These are phyloP conservation scores for Drosophila nasuta DNA, from an alignment of 1,140 invertebrate genomes.

Conservation along the genomic window DNA sequence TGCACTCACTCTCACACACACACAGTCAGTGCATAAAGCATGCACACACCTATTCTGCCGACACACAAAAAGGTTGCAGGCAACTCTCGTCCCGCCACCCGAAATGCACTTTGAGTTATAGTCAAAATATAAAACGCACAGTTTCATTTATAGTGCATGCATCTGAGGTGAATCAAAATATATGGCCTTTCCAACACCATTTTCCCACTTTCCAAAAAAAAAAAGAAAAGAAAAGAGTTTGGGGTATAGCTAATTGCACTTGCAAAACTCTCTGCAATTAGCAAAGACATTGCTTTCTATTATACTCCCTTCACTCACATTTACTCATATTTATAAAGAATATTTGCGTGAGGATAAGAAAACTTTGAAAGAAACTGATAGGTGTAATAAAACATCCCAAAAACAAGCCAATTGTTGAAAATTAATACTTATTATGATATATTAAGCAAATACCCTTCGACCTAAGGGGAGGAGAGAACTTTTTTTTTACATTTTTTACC, in stretches of 20 bases:
- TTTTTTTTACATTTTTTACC: no score
- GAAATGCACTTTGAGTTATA: slow-evolving; percentile 71
- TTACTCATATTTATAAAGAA: no score
- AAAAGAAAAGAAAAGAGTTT: neutral
- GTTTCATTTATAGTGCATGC: slow-evolving; percentile 60
- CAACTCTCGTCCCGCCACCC: slow-evolving; percentile 1
- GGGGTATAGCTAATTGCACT: neutral
- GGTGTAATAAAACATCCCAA: no score
- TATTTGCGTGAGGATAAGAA: no score
- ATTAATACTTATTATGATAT: no score
- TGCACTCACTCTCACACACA: slow-evolving; percentile 16
- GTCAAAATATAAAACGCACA: slow-evolving; percentile 72
- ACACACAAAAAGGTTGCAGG: slow-evolving; percentile 16
- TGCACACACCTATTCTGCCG: slow-evolving; percentile 52
- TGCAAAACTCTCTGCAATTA: slow-evolving; percentile 3
- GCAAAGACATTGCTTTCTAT: neutral
- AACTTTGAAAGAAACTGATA: no score
- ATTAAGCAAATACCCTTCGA: no score
- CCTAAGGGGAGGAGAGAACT: no score
- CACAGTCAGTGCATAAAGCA: neutral
- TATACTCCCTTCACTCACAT: neutral
- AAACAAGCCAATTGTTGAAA: no score
- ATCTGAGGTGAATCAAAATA: slow-evolving; percentile 51
- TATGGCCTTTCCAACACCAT: slow-evolving; percentile 52
- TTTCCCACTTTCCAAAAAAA: neutral